Evolutionary conservation across 2,113 vertebrate genomes (phyloP), one percentile per base, ranked within the genome.

Genomic region (Danionella cerebrum): DNA sequence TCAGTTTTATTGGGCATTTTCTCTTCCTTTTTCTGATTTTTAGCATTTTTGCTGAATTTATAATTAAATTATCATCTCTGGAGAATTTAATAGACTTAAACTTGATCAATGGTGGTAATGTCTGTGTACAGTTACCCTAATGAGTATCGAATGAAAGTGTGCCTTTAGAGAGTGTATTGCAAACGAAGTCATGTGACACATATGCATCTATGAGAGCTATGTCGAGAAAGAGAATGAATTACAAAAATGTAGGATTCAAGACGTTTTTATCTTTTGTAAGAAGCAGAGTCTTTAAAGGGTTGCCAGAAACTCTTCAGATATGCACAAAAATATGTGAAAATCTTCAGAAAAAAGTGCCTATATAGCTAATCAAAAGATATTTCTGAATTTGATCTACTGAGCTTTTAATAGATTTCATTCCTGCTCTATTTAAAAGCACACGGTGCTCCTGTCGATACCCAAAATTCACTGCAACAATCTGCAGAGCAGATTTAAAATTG

Each of bases 381-480:
- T 78, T 82, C 79, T 78, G 78, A 79, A 85, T 85, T 82, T 89
- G 88, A 89, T 86, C 84, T 86, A 84, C 83, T 33, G 80, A 83
- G 86, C 83, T 82, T 78, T 87, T 87, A 77, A 82, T 82, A 84
- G 67, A 84, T 79, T 81, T 88, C 83, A 88, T 86, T 86, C 85
- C 83, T 88, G 76, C 71, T 57, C 76, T 84, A 76, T 84, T 82
- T 82, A 71, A 80, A 85, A 81, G 80, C 84, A 81, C 83, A 84
- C 80, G 69, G 74, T 83, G 83, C 84, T 85, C 84, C 83, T 85
- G 82, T 87, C 83, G n/a, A n/a, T 89, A 88, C 84, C 82, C 76
- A 86, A 81, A 88, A 88, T 81, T 86, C 82, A 82, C 75, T 77
- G 83, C 82, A 83, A 76, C 86, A 88, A 87, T 89, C 78, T 89